Base-by-base conservation (phyloP, 1,140 invertebrate genomes). In the Drosophila ohnishii region DNA sequence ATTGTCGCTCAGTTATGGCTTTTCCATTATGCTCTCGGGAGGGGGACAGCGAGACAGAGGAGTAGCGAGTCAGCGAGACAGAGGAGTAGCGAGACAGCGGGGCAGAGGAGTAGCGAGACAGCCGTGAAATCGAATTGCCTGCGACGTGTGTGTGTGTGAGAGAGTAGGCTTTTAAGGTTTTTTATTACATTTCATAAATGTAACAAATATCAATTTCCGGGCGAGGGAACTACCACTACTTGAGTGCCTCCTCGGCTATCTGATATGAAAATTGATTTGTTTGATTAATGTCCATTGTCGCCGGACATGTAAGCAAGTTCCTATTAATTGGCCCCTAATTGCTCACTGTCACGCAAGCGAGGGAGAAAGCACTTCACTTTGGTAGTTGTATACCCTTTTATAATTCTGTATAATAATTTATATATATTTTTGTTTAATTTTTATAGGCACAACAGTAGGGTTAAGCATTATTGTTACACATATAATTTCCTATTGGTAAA, bases 221-320 rank as follows among this genome's bases (percentile, higher is more conserved):
- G 35, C 8, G 4, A 6, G n/a, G 10, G 6, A 10, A 8, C 19
- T 16, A 7, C 13, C 28, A 32, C 47, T 30, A 50, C 30, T 57
- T 75, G 57, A 76, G 74, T 76, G 74, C 39, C 47, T 59, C 42
- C 14, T 14, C 35, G 67, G 67, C 35, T 70, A 77, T 77, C 64
- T 57, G 60, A 78, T 81, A 86, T 81, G 70, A 86, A 83, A 87
- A 86, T 86, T 87, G 83, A 87, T 86, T 86, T 83, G 79, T 75
- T 87, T 87, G 78, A 87, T 87, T 87, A 87, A 87, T 87, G 72
- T 66, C 77, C 61, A 76, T 61, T 77, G 37, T 76, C 55, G 50
- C 44, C 57, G 73, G 40, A 74, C 71, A 74, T 73, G 67, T 62
- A 72, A 73, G 39, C 35, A n/a, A 51, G 69, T 57, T 35, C 55